Evolutionary conservation across 2,797 vertebrate species (phyloP), one percentile per base, ranked within the genome.

Genomic region (Sebastes ruberrimus): DNA sequence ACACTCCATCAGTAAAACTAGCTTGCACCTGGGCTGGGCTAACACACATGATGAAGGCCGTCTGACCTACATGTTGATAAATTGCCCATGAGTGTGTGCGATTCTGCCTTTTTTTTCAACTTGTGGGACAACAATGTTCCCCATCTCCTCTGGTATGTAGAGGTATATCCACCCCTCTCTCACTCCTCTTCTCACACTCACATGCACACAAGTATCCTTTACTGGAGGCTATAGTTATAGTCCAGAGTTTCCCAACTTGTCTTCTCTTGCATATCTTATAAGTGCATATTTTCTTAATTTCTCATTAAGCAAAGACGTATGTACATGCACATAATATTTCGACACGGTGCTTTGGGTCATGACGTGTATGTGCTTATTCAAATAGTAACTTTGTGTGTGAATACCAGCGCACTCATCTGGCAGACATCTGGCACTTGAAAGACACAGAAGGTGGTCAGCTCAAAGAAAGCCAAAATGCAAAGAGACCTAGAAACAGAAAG

Each of bases 391-490:
- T 18, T 65, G 6, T 71, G 18, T 81, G 52, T 52, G 9, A 66
- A 74, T 62, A 66, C 35, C 42, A 76, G 33, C 14, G 7, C 64
- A 30, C 38, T 70, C 70, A 82, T 71, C 79, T 91, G 87, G 88
- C 85, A 60, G 81, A 77, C 92, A 94, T 94, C 90, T 94, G 93
- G 89, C 81, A 83, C 85, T 90, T 92, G 83, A 93, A 89, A 92
- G 84, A 80, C 80, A 85, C 87, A 91, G 89, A 93, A 89, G 88
- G 89, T 94, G 92, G 89, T 89, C 80, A 85, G 77, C 86, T 88
- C 67, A 88, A 84, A 87, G 74, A 81, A 92, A 82, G 80, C 53
- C 81, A 86, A 74, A 74, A 83, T 74, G 56, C 71, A 78, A 70
- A 85, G 30, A 64, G 70, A 80, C 11, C 56, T 30, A 25, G 30